A percentile compares a stretch with the other conserved stretches of the same genome.
These are phyloP conservation scores for Reticulitermes speratus DNA, from an alignment of 1,140 invertebrate species.

Conservation along the genomic window DNA sequence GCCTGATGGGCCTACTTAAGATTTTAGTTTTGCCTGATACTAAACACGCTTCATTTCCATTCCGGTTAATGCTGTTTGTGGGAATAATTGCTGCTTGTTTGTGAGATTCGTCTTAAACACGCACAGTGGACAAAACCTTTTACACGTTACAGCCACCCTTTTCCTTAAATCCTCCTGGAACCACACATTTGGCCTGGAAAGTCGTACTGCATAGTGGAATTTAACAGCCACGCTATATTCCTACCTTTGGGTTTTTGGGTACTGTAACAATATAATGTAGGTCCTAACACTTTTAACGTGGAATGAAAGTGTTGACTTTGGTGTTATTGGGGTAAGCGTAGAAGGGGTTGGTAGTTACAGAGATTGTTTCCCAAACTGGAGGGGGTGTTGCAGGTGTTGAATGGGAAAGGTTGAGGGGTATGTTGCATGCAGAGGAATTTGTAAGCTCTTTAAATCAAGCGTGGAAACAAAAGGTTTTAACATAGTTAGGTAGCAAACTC, in stretches of 20 bases:
- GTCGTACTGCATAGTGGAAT: too few relatives aligned
- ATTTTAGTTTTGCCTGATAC: too few relatives aligned
- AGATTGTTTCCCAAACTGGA: neutral
- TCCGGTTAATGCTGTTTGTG: too few relatives aligned
- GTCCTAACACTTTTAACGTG: neutral
- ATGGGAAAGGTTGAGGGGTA: neutral
- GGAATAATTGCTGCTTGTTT: too few relatives aligned
- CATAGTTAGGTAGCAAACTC: neutral
- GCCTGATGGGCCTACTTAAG: too few relatives aligned
- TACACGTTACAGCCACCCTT: too few relatives aligned
- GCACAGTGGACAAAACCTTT: too few relatives aligned
- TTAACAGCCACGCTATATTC: too few relatives aligned
- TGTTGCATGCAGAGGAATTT: slow-evolving; percentile 12
- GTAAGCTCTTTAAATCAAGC: slow-evolving; percentile 16
- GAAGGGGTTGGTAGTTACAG: neutral
- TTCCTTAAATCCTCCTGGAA: too few relatives aligned
- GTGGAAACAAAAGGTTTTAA: slow-evolving; percentile 9
- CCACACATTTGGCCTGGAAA: too few relatives aligned
- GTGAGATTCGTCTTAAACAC: too few relatives aligned
- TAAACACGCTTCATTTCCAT: too few relatives aligned
- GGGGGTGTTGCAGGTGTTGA: neutral
- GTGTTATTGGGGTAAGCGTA: neutral
- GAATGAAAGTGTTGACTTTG: neutral
- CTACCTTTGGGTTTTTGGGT: neutral
- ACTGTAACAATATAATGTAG: neutral